phyloP scores from a whole-genome alignment of 2,797 vertebrate genomes.

The Chloroceryle amazona region DNA sequence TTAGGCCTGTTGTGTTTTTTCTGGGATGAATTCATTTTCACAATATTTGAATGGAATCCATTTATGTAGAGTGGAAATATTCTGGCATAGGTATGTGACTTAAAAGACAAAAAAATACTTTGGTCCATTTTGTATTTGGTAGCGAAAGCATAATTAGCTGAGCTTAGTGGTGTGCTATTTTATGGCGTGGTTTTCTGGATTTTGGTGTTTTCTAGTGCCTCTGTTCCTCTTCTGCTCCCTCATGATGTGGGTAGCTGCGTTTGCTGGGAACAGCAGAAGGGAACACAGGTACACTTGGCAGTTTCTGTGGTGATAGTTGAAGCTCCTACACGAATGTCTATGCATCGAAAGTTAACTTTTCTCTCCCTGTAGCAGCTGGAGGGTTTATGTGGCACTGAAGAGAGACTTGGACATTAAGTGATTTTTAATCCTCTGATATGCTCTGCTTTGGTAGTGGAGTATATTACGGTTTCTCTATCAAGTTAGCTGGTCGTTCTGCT shows the following conservation, averaged over 20 bases:
- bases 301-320: neutral
- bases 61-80: conserved; percentile 58
- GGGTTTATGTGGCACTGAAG: neutral
- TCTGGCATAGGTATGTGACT: conserved; percentile 56
- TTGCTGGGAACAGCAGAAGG: neutral
- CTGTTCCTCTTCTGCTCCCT: neutral
- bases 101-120: conserved; percentile 50
- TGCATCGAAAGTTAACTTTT: neutral
- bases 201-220: neutral
- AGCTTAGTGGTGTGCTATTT: neutral
- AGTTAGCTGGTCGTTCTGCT: neutral
- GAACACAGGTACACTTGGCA: neutral
- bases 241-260: neutral
- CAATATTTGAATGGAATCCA: conserved; percentile 67
- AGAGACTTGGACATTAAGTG: neutral
- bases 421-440: conserved; percentile 34
- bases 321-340: neutral
- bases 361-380: neutral
- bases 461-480: neutral
- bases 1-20: conserved; percentile 52
- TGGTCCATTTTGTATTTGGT: conserved; percentile 61
- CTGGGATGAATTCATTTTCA: conserved; percentile 56
- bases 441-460: conserved; percentile 21
- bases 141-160: conserved; percentile 52
- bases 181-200: neutral